Evolutionary conservation across 2,113 vertebrate genomes (phyloP).

Genomic region (Nematolebias whitei): DNA sequence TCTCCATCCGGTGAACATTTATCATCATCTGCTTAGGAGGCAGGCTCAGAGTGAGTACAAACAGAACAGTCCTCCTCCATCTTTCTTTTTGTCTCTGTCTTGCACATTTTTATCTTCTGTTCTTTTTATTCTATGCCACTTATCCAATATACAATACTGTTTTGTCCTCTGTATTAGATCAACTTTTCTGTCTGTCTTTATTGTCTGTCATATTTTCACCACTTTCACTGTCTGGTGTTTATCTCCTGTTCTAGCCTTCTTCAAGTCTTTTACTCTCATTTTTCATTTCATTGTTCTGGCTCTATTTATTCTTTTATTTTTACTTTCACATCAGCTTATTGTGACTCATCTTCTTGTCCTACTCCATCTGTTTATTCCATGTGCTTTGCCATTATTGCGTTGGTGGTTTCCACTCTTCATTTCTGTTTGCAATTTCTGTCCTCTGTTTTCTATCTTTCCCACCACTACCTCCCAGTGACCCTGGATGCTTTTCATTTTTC

Average conservation of each 20-base stretch:
- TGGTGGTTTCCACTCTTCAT: conserved; percentile 40
- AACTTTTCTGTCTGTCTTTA: conserved; percentile 3
- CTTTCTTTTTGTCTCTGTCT: conserved; percentile 35
- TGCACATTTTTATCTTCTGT: conserved; percentile 39
- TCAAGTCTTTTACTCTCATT: conserved; percentile 20
- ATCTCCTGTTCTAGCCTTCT: conserved; percentile 29
- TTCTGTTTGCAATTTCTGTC: conserved; percentile 51
- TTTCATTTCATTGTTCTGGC: neutral
- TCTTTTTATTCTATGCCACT: conserved; percentile 32
- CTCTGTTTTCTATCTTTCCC: conserved; percentile 42
- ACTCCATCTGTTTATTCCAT: conserved; percentile 42
- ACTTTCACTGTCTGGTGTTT: conserved; percentile 18
- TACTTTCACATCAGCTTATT: conserved; percentile 21
- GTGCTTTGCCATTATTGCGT: conserved; percentile 36
- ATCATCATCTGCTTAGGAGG: conserved; percentile 81
- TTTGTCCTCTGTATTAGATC: conserved; percentile 19
- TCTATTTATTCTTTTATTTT: conserved; percentile 35
- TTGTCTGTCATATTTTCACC: conserved; percentile 27
- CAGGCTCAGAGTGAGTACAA: conserved; percentile 72
- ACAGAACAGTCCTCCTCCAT: conserved; percentile 66
- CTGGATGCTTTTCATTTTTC: conserved; percentile 55
- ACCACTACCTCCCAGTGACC: conserved; percentile 39
- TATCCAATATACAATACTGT: conserved; percentile 15
- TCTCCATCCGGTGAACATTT: conserved; percentile 72
- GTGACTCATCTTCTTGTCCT: conserved; percentile 22